Percentiles rank a stretch among this genome's conserved stretches.
These are phyloP conservation scores for Anseranas semipalmata DNA, from an alignment of 2,113 vertebrate genomes.

Conservation along the genomic window DNA sequence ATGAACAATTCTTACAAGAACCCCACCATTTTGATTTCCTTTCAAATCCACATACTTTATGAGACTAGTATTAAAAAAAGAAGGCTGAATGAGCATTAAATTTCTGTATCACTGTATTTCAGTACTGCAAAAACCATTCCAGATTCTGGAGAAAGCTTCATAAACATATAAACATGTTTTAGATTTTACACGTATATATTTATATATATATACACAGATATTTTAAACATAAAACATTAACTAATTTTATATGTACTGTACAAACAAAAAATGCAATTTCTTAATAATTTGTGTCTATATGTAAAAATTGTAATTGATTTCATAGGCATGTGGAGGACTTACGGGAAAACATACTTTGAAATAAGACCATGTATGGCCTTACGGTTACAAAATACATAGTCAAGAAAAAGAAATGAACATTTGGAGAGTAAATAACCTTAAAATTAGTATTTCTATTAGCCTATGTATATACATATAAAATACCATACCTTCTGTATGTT, in stretches of 20 bases:
- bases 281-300: neutral
- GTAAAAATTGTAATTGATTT: neutral
- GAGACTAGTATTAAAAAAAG: neutral
- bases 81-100: neutral
- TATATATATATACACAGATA: neutral
- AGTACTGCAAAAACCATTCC: neutral
- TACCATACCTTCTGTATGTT: constrained; percentile 76
- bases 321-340: neutral
- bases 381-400: neutral
- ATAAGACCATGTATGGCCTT: neutral
- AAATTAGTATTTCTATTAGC: neutral
- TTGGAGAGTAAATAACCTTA: neutral
- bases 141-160: neutral
- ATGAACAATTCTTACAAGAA: neutral
- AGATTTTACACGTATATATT: neutral
- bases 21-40: neutral
- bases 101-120: neutral
- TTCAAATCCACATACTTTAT: neutral
- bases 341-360: neutral
- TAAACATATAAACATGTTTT: neutral
- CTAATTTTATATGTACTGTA: neutral
- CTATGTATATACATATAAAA: neutral
- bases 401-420: neutral
- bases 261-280: neutral
- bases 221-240: neutral